A percentile compares a stretch with the other conserved stretches of the same genome.
Conservation (phyloP, 2,797 vertebrate species). For the Acanthurus lineatus region DNA sequence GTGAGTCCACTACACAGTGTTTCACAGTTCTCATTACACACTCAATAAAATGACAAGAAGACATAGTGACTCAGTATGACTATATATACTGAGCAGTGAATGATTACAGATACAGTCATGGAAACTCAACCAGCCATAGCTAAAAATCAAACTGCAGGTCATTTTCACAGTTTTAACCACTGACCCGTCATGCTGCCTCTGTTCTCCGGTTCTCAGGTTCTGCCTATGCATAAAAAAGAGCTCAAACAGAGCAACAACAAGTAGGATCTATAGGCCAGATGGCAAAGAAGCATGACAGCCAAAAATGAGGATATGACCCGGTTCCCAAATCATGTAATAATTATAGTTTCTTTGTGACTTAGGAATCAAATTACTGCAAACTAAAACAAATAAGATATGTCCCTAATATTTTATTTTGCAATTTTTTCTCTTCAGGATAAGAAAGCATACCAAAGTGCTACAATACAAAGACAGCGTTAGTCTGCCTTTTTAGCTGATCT, state of each 20-base stretch:
- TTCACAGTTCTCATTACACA: slow-evolving; percentile 1
- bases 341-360: slow-evolving; percentile 32
- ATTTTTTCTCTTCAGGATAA: neutral
- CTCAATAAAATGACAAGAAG: neutral
- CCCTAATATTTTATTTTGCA: slow-evolving; percentile 7
- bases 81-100: neutral
- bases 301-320: slow-evolving; percentile 53
- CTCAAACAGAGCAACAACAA: slow-evolving; percentile 35
- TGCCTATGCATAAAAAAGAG: slow-evolving; percentile 27
- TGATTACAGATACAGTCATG: neutral
- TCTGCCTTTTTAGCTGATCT: slow-evolving; percentile 11
- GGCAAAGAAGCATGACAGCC: slow-evolving; percentile 41
- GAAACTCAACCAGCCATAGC: slow-evolving; percentile 13
- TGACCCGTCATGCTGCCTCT: slow-evolving; percentile 4
- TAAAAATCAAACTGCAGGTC: slow-evolving; percentile 11
- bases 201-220: slow-evolving; percentile 29
- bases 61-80: neutral
- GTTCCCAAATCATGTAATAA: slow-evolving; percentile 58
- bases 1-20: neutral
- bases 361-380: slow-evolving; percentile 35
- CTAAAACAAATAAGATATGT: slow-evolving; percentile 15
- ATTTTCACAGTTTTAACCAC: slow-evolving; percentile 9
- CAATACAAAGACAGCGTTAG: neutral
- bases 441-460: neutral
- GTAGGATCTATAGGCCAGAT: slow-evolving; percentile 39